Percentiles rank a stretch among this genome's conserved stretches.
phyloP scores from a whole-genome alignment of 64 coral and sea anemone species.

The Anthopleura sola region DNA sequence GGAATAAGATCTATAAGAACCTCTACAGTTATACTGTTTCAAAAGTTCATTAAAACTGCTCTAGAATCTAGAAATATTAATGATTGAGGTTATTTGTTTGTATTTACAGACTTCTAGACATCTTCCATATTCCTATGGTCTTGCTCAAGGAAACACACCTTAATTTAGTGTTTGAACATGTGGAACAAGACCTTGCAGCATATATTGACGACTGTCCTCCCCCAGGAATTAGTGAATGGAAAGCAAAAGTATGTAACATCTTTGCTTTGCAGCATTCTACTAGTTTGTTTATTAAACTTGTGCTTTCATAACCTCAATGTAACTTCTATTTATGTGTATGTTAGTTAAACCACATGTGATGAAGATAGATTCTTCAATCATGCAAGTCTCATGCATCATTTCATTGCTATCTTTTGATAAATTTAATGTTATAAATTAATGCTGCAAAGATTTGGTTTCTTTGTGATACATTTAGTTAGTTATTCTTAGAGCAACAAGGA shows the following conservation, averaged over 20 bases:
- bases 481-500: neutral
- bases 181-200: conserved; percentile 83
- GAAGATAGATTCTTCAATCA: no score
- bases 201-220: conserved; percentile 82
- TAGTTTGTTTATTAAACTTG: neutral
- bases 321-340: no score
- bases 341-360: neutral
- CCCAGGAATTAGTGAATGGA: conserved; percentile 92
- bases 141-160: conserved; percentile 55
- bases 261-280: neutral
- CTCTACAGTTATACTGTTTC: no score
- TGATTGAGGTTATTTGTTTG: neutral
- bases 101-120: conserved; percentile 62
- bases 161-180: conserved; percentile 79
- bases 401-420: no score
- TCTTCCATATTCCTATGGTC: conserved; percentile 62
- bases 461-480: neutral
- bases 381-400: no score
- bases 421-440: no score
- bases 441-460: neutral
- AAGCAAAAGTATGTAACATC: conserved; percentile 62
- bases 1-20: no score
- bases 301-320: neutral
- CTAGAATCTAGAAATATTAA: no score
- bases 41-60: no score